Evolutionary conservation across 2,888 invertebrate species (phyloP).

Genomic region (Luperina testacea): DNA sequence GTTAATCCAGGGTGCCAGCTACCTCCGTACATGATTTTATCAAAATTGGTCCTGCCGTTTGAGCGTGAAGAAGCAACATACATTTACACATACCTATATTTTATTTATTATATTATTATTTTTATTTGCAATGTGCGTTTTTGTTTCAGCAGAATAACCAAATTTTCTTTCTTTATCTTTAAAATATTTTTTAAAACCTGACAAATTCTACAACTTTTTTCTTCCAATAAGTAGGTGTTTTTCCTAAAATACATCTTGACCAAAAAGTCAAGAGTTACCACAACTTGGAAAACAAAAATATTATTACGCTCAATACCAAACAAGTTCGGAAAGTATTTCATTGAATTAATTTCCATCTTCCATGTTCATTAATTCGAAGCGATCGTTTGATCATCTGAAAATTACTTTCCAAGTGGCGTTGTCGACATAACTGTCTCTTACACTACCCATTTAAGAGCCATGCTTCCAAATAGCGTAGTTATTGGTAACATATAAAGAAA

Average conservation of each 20-base stretch:
- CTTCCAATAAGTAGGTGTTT: background rate
- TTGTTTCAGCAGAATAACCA: too few species aligned
- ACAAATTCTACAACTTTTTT: background rate
- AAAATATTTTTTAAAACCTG: background rate
- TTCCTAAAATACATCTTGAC: slow-evolving; percentile 9
- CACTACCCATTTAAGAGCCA: slow-evolving; percentile 7
- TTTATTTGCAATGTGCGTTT: too few species aligned
- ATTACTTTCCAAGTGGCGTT: slow-evolving; percentile 38
- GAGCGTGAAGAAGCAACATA: too few species aligned
- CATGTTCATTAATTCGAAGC: slow-evolving; percentile 39
- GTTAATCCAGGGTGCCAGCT: too few species aligned
- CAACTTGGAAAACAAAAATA: slow-evolving; percentile 42
- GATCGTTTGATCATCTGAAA: slow-evolving; percentile 49
- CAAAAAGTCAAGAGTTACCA: slow-evolving; percentile 1
- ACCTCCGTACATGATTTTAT: too few species aligned
- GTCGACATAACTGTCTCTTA: slow-evolving; percentile 35
- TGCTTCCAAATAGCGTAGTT: background rate
- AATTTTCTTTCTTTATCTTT: too few species aligned
- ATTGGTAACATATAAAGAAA: background rate
- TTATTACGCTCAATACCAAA: slow-evolving; percentile 31
- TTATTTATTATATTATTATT: too few species aligned
- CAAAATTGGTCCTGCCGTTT: too few species aligned
- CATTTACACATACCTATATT: too few species aligned
- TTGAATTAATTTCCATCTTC: slow-evolving; percentile 48
- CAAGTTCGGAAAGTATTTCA: slow-evolving; percentile 37